Evolutionary conservation across 1,140 invertebrate species (phyloP), one percentile per base, ranked within the genome.

Genomic region (Pseudomyrmex flavicornis): DNA sequence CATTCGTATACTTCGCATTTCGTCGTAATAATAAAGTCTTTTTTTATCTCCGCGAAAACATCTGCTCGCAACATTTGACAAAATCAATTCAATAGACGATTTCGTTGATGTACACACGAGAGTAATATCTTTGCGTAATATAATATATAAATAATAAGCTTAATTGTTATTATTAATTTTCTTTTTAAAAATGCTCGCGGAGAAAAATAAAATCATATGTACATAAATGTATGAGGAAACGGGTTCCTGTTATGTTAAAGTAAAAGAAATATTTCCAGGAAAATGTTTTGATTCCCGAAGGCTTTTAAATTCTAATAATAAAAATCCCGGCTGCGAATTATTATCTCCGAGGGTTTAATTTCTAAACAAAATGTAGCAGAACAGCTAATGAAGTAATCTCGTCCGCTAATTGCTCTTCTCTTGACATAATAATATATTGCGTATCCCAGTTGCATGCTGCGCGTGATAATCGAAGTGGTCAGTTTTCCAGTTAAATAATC

Each of bases 401-500:
- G 22, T 46, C 15, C 15, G 9, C 13, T 59, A 13, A 22, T 2
- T n/a, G 3, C 4, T 20, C 15, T 7, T 44, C 12, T 56, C 7
- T 58, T 35, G 35, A 2, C 22, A 5, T 44, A 2, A 35, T 59
- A 48, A n/a, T 22, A 35, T 70, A 35, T 35, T 65, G n/a, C 8
- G 2, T 15, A 44, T 73, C 20, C 1, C 3, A 44, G 58, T 58
- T 58, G 20, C 17, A 44, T 50, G 9, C 5, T n/a, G 17, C 8
- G 56, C 22, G n/a, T n/a, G 7, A 20, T 59, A 73, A 46, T 46
- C 35, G 35, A 13, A 8, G 17, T 35, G 26, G 7, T 59, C 17
- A 74, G 22, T 62, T 50, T 9, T 59, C 35, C n/a, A 17, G n/a
- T 58, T 58, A 72, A 72, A n/a, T 8, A 74, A 74, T n/a, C 17